Base-by-base conservation (phyloP, 2,113 vertebrate species). In the Tyrannus savana region DNA sequence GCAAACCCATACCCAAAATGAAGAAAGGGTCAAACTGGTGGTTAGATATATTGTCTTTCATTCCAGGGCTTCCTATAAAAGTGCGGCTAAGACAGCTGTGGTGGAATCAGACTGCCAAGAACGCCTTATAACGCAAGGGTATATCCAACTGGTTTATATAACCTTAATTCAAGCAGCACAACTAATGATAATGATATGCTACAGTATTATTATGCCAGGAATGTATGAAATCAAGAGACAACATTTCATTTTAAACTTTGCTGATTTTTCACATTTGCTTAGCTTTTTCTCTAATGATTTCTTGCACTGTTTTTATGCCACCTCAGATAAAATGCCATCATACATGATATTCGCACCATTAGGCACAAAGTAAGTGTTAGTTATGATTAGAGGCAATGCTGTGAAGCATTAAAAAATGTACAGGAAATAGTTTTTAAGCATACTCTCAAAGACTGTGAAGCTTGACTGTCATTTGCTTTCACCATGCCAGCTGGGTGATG, bases 181-280 rank as follows among this genome's bases (percentile, higher is more conserved):
- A 86, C 88, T 93, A 92, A 95, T 96, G 95, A 88, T 92, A 94
- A 92, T 92, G 80, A 87, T 92, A 93, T 81, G 87, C 94, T 94
- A 89, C 74, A 75, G 83, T 93, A 87, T 96, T 97, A 94, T 97
- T 94, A 97, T 95, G 83, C 91, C 80, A 96, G 93, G 68, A 95
- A 97, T 94, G 92, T 58, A 73, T 96, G 95, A 97, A 97, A 96
- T 95, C 96, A 97, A 94, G 93, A 84, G 92, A 95, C 84, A 95
- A 92, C 84, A 91, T 96, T 97, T 97, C 76, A 62, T 96, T 97
- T 95, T 94, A 97, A 98, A 97, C 96, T 98, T 98, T 97, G 97
- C 97, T 98, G 97, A 98, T 98, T 97, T 98, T 97, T 98, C 96
- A 97, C 86, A 98, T 97, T 98, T 97, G 94, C 95, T 95, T 97